phyloP scores from a whole-genome alignment of 1,140 invertebrate genomes.

The Portunus trituberculatus region DNA sequence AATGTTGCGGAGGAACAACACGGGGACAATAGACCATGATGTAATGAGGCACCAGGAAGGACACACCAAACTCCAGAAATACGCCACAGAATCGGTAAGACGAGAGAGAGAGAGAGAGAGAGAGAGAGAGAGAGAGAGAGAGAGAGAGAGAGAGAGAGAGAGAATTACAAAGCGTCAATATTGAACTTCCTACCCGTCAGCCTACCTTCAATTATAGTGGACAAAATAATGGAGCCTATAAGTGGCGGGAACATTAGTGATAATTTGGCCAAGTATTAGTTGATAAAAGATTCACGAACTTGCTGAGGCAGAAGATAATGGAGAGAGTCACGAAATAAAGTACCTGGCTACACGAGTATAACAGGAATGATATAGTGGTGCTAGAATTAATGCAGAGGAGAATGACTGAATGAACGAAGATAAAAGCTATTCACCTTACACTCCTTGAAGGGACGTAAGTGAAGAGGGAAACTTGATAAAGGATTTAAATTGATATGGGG shows the following conservation, averaged over 20 bases:
- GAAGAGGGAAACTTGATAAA: too few relatives aligned
- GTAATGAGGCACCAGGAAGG: not conserved
- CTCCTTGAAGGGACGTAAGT: too few relatives aligned
- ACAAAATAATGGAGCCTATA: not conserved
- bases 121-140: not conserved
- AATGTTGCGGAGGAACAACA: not conserved
- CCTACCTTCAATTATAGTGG: not conserved
- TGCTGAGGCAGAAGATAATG: too few relatives aligned
- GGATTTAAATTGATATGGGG: too few relatives aligned
- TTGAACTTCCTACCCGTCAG: not conserved
- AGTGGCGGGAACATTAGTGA: not conserved
- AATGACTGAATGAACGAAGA: too few relatives aligned
- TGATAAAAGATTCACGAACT: too few relatives aligned
- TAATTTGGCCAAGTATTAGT: not conserved
- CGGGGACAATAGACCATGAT: not conserved
- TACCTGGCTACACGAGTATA: too few relatives aligned
- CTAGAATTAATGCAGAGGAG: too few relatives aligned
- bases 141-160: not conserved
- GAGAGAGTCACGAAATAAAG: too few relatives aligned
- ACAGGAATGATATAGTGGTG: too few relatives aligned
- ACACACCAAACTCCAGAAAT: not conserved
- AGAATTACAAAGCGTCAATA: not conserved
- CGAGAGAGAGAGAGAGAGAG: too few relatives aligned
- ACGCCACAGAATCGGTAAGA: conserved; percentile 9
- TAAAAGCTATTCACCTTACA: too few relatives aligned